Percentiles rank a stretch among this genome's conserved stretches.
Evolutionary conservation across 2,888 invertebrate genomes (phyloP).

Genomic region (Bimastos eiseni): DNA sequence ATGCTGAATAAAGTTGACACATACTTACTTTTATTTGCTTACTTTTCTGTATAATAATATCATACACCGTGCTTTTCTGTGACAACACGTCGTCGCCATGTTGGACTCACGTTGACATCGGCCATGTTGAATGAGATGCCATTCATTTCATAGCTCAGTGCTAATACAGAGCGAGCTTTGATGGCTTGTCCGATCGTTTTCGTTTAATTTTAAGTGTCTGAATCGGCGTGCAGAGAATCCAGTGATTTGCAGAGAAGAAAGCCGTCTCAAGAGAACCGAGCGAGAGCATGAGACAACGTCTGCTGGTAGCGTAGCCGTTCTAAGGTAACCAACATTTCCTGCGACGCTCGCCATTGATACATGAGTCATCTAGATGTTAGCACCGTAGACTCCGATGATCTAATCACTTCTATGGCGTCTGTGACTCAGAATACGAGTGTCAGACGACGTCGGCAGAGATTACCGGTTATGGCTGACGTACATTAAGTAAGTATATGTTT

Average conservation of each 20-base stretch:
- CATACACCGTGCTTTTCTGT: no score
- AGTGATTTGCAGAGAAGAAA: not conserved
- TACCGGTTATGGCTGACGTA: not conserved
- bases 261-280: not conserved
- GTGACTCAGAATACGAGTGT: not conserved
- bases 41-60: no score
- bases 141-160: not conserved
- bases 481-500: not conserved
- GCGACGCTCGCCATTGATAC: not conserved
- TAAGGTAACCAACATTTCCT: not conserved
- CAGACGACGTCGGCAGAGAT: not conserved
- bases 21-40: no score
- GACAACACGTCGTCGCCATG: no score
- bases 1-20: no score
- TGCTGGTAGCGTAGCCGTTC: slow-evolving; percentile 13
- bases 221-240: not conserved
- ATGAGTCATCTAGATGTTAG: not conserved
- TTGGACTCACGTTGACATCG: not conserved
- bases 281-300: not conserved
- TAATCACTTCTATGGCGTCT: not conserved
- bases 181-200: not conserved
- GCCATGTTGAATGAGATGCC: slow-evolving; percentile 5
- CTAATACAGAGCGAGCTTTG: not conserved
- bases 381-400: not conserved
- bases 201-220: not conserved